These are phyloP conservation scores for Lates japonicus DNA, from an alignment of 2,797 vertebrate genomes.

Conservation along the genomic window DNA sequence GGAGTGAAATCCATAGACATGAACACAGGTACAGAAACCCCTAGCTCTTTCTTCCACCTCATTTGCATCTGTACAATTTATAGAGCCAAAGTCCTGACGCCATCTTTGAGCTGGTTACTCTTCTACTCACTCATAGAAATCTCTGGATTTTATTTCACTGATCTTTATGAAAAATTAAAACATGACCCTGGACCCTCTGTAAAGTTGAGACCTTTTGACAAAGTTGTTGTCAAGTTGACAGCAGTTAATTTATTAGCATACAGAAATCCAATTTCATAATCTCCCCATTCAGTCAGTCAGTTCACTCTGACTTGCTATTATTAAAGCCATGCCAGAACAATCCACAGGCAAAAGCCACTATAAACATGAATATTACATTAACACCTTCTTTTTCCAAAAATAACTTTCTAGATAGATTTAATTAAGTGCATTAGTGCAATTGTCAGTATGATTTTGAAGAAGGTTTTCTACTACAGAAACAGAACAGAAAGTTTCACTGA, in stretches of 20 bases:
- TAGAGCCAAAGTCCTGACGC: not conserved
- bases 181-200: no score
- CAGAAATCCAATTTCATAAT: no score
- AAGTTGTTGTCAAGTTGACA: no score
- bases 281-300: no score
- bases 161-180: not conserved
- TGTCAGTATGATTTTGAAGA: not conserved
- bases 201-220: not conserved
- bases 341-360: not conserved
- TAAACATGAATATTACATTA: not conserved
- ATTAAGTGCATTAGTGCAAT: not conserved
- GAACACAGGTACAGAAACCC: not conserved
- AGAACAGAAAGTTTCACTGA: not conserved
- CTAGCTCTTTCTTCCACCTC: not conserved
- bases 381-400: not conserved
- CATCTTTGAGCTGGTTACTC: not conserved
- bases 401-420: no score
- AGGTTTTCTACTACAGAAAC: not conserved
- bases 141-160: not conserved
- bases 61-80: conserved; percentile 1
- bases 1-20: conserved; percentile 10
- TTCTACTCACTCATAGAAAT: not conserved
- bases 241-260: no score
- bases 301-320: no score
- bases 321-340: no score